These are phyloP conservation scores for Eueides isabella DNA, from an alignment of 1,140 invertebrate species.

Conservation along the genomic window DNA sequence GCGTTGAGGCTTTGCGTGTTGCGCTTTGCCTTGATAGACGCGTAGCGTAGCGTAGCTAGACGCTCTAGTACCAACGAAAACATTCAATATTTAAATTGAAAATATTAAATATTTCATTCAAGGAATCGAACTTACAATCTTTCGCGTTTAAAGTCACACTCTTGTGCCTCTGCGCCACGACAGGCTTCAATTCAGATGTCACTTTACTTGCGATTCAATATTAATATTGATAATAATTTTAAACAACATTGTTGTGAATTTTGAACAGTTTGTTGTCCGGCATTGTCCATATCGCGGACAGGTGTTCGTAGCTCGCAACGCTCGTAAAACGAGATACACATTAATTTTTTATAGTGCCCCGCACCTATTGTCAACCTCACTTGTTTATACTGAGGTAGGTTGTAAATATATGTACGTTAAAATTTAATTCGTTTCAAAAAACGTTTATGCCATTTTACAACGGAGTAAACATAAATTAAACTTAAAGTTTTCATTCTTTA, in stretches of 20 bases:
- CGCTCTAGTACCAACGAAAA: too few relatives aligned
- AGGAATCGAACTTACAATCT: too few relatives aligned
- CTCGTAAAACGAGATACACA: slow-evolving; percentile 73
- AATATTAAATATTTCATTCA: too few relatives aligned
- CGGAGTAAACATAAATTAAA: slow-evolving; percentile 20
- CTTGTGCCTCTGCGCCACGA: too few relatives aligned
- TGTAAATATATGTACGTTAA: slow-evolving; percentile 48
- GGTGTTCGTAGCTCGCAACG: slow-evolving; percentile 53
- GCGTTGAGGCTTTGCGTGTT: too few relatives aligned
- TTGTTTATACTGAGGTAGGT: slow-evolving; percentile 55
- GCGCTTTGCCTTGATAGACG: too few relatives aligned
- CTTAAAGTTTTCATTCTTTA: too few relatives aligned
- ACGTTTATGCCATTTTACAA: slow-evolving; percentile 29
- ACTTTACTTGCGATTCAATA: background rate
- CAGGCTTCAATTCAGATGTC: too few relatives aligned
- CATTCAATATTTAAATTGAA: too few relatives aligned
- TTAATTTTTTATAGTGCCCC: slow-evolving; percentile 74
- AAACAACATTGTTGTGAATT: slow-evolving; percentile 31
- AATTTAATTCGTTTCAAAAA: slow-evolving; percentile 48
- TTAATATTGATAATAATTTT: slow-evolving; percentile 29
- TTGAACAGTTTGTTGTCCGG: slow-evolving; percentile 33
- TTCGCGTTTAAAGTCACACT: too few relatives aligned
- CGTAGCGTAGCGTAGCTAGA: too few relatives aligned
- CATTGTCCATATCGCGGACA: slow-evolving; percentile 53
- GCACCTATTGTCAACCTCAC: slow-evolving; percentile 61